These are phyloP conservation scores for Pachliopta kotzebuea DNA, from an alignment of 2,888 invertebrate species.

Conservation along the genomic window DNA sequence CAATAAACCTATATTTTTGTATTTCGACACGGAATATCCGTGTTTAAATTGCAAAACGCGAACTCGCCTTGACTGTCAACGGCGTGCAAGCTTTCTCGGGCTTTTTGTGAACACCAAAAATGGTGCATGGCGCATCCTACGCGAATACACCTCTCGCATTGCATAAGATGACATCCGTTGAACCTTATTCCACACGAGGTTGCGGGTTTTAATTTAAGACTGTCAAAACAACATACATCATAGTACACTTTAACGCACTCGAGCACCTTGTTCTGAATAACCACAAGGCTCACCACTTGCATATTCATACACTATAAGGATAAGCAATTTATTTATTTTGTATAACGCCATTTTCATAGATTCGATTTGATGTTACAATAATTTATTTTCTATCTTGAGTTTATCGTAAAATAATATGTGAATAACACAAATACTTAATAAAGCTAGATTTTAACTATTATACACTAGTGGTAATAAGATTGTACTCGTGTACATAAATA, in stretches of 20 bases:
- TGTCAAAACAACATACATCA: slow-evolving; percentile 25
- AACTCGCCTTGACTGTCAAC: slow-evolving; percentile 15
- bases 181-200: slow-evolving; percentile 24
- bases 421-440: too few relatives aligned
- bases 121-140: slow-evolving; percentile 20
- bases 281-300: slow-evolving; percentile 25
- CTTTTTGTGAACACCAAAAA: slow-evolving; percentile 14
- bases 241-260: slow-evolving; percentile 13
- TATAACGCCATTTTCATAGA: not conserved
- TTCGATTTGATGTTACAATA: not conserved
- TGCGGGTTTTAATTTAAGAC: slow-evolving; percentile 22
- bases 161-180: slow-evolving; percentile 12
- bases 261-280: slow-evolving; percentile 34
- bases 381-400: not conserved
- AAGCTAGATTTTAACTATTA: too few relatives aligned
- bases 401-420: too few relatives aligned
- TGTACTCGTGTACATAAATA: too few relatives aligned
- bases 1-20: slow-evolving; percentile 19
- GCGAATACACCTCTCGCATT: slow-evolving; percentile 6
- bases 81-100: slow-evolving; percentile 11
- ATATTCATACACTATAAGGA: slow-evolving; percentile 17
- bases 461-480: too few relatives aligned
- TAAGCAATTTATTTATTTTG: slow-evolving; percentile 17
- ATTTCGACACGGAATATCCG: slow-evolving; percentile 10
- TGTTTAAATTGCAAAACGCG: slow-evolving; percentile 20